These are phyloP conservation scores for Muricea muricata DNA, from an alignment of 92 coral and sea anemone species.

Conservation along the genomic window DNA sequence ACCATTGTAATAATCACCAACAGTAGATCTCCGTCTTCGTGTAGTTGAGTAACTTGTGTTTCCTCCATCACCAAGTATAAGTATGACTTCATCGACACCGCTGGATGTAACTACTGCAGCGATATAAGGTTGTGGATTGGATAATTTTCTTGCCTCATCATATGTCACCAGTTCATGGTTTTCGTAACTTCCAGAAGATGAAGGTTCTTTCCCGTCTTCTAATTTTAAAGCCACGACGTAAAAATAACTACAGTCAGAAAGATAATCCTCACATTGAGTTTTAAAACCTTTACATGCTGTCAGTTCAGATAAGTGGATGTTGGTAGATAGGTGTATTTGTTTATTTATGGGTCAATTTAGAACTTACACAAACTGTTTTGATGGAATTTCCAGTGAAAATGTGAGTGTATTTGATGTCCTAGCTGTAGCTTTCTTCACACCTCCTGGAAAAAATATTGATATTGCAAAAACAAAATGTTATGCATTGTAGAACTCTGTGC, in stretches of 20 bases:
- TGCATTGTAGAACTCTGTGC: not conserved
- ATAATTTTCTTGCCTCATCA: not conserved
- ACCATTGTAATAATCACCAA: not conserved
- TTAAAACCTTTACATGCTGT: too few relatives aligned
- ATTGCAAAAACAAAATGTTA: too few relatives aligned
- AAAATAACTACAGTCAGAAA: not conserved
- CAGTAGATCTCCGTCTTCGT: not conserved
- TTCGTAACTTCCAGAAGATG: not conserved
- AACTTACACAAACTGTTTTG: not conserved
- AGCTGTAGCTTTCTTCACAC: not conserved
- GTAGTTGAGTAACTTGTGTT: not conserved
- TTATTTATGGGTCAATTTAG: too few relatives aligned
- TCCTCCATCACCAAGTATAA: constrained; percentile 1
- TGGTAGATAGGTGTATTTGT: too few relatives aligned
- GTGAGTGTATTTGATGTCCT: not conserved
- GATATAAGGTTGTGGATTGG: not conserved
- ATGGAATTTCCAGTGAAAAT: not conserved
- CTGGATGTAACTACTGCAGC: not conserved
- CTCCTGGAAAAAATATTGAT: not conserved
- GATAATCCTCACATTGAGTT: too few relatives aligned
- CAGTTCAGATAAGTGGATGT: too few relatives aligned
- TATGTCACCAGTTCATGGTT: not conserved
- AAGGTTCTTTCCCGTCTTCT: not conserved
- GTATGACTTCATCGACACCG: not conserved
- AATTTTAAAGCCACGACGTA: not conserved